Evolutionary conservation across 2,888 invertebrate species (phyloP).

Genomic region (Hedychridium roseum): DNA sequence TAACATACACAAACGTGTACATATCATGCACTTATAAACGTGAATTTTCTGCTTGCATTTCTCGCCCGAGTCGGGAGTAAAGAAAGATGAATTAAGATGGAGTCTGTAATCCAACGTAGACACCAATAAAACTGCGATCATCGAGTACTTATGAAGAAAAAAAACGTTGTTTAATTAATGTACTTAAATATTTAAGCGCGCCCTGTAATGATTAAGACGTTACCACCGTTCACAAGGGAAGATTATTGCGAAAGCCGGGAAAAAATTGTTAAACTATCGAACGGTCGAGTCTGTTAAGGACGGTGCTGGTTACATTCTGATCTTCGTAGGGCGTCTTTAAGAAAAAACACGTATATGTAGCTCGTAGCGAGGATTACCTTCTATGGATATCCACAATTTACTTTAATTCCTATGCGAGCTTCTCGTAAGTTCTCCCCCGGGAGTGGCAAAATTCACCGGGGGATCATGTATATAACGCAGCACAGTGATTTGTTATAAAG

Average conservation of each 20-base stretch:
- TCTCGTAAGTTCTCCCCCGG: neutral
- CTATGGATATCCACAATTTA: neutral
- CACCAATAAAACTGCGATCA: conserved; percentile 21
- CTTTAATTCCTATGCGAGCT: neutral
- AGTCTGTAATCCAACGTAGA: too few species aligned
- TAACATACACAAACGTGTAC: too few species aligned
- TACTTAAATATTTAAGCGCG: conserved; percentile 50
- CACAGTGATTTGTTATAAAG: conserved; percentile 25
- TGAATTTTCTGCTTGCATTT: too few species aligned
- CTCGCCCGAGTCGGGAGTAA: conserved; percentile 47
- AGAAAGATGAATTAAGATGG: too few species aligned
- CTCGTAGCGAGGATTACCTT: too few species aligned
- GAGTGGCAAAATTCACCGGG: too few species aligned
- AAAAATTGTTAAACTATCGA: neutral
- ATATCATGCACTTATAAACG: too few species aligned
- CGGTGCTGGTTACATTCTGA: too few species aligned
- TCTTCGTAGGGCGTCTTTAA: conserved; percentile 1
- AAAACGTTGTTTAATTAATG: conserved; percentile 42
- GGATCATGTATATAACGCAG: conserved; percentile 23
- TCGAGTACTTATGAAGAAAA: conserved; percentile 13
- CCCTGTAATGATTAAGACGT: too few species aligned
- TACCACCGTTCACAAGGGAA: neutral
- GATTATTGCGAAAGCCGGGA: neutral
- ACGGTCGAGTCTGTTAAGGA: too few species aligned
- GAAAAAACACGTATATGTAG: neutral